These are phyloP conservation scores for Trematomus loennbergii DNA, from an alignment of 2,113 vertebrate species.

Conservation along the genomic window DNA sequence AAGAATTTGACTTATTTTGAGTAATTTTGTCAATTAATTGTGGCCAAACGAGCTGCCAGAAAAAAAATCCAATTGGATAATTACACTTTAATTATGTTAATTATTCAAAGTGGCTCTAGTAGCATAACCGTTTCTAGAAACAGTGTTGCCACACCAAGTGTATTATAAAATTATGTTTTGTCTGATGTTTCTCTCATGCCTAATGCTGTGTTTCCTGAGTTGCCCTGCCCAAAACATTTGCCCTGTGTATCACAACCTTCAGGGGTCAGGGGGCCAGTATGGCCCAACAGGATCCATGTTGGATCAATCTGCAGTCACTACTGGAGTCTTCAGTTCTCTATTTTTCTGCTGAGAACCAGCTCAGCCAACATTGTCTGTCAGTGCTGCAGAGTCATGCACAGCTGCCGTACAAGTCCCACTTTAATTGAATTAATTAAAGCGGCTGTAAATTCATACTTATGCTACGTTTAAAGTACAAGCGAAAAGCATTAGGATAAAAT, in stretches of 20 bases:
- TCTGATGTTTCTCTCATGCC: slow-evolving; percentile 45
- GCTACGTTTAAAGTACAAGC: too few relatives aligned
- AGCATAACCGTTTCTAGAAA: too few relatives aligned
- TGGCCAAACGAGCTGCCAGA: not conserved
- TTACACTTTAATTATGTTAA: not conserved
- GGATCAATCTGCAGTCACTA: slow-evolving; percentile 89
- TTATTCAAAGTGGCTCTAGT: too few relatives aligned
- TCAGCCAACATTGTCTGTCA: slow-evolving; percentile 80
- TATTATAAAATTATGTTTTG: slow-evolving; percentile 7
- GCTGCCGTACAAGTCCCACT: slow-evolving; percentile 33
- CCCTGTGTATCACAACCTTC: slow-evolving; percentile 70
- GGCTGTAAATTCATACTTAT: slow-evolving; percentile 38
- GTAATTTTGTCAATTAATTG: slow-evolving; percentile 1
- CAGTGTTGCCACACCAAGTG: too few relatives aligned
- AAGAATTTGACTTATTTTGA: slow-evolving; percentile 9
- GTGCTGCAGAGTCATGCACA: slow-evolving; percentile 63
- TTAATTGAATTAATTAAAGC: slow-evolving; percentile 27
- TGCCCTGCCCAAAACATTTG: slow-evolving; percentile 70
- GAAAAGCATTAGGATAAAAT: too few relatives aligned
- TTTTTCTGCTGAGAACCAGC: slow-evolving; percentile 92
- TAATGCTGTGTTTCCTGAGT: slow-evolving; percentile 56
- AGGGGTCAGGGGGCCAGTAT: slow-evolving; percentile 86
- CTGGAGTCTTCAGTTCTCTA: slow-evolving; percentile 76
- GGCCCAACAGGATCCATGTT: slow-evolving; percentile 88
- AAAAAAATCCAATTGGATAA: not conserved